phyloP scores from a whole-genome alignment of 2,113 vertebrate genomes.

The Catharus bicknelli region DNA sequence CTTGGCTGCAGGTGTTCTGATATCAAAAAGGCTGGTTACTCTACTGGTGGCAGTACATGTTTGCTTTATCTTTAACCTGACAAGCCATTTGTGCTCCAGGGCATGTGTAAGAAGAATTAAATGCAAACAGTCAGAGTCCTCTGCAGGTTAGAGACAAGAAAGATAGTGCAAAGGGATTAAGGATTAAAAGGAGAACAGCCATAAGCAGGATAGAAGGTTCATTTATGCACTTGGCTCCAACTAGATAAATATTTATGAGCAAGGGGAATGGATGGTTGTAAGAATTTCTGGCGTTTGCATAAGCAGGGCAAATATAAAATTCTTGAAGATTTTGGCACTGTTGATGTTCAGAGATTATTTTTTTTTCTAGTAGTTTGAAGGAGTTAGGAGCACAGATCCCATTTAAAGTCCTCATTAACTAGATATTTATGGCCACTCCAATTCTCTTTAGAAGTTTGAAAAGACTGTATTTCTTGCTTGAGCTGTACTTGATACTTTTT shows the following conservation, averaged over 20 bases:
- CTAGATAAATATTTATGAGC: constrained; percentile 70
- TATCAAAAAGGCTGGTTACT: constrained; percentile 34
- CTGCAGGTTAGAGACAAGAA: constrained; percentile 68
- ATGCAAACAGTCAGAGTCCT: constrained; percentile 68
- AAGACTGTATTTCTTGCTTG: neutral
- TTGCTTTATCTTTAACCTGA: constrained; percentile 71
- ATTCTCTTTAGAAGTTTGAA: neutral
- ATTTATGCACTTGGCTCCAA: constrained; percentile 53
- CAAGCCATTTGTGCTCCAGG: constrained; percentile 68
- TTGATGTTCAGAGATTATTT: neutral
- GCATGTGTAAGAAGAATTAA: constrained; percentile 72
- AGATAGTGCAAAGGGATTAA: constrained; percentile 71
- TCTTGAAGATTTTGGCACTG: constrained; percentile 15
- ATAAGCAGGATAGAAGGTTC: constrained; percentile 47
- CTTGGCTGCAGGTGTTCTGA: constrained; percentile 32
- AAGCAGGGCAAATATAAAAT: constrained; percentile 9
- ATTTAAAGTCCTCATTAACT: neutral
- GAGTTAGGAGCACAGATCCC: neutral
- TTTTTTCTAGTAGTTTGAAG: neutral
- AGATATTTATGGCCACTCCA: neutral
- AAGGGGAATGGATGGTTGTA: constrained; percentile 27
- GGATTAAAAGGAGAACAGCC: constrained; percentile 68
- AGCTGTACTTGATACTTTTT: neutral
- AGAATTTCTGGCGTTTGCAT: constrained; percentile 6
- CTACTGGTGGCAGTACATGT: constrained; percentile 53